A percentile compares a stretch with the other conserved stretches of the same genome.
phyloP scores from a whole-genome alignment of 2,113 vertebrate species.

The Chitala chitala region DNA sequence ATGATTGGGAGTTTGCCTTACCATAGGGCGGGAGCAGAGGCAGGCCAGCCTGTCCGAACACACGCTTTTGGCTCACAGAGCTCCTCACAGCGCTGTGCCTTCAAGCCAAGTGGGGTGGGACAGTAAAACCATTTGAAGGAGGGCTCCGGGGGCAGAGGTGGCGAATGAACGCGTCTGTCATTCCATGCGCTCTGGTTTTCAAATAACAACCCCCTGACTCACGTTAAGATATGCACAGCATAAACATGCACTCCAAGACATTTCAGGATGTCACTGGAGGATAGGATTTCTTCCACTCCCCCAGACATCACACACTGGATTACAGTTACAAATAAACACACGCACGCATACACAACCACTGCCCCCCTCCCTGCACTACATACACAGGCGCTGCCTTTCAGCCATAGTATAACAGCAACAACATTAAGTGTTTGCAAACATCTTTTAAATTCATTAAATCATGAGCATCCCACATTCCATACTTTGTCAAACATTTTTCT shows the following conservation, averaged over 20 bases:
- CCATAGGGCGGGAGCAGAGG: neutral
- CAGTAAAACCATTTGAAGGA: neutral
- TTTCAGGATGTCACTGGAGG: neutral
- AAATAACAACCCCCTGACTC: slow-evolving; percentile 6
- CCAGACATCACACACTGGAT: no score
- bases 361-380: neutral
- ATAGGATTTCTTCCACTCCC: neutral
- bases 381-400: no score
- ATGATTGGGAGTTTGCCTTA: neutral
- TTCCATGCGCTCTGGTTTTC: slow-evolving; percentile 5
- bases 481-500: no score
- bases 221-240: neutral
- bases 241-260: neutral
- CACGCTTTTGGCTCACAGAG: neutral
- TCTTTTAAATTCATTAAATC: no score
- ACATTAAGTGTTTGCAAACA: no score
- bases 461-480: no score
- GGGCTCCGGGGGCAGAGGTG: neutral
- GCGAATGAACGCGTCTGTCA: slow-evolving; percentile 16
- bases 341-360: neutral
- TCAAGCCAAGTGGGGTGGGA: slow-evolving; percentile 31
- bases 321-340: neutral
- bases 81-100: neutral
- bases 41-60: neutral
- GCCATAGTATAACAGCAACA: no score